Evolutionary conservation across 1,140 invertebrate species (phyloP), one percentile per base, ranked within the genome.

Genomic region (Cydia strobilella): DNA sequence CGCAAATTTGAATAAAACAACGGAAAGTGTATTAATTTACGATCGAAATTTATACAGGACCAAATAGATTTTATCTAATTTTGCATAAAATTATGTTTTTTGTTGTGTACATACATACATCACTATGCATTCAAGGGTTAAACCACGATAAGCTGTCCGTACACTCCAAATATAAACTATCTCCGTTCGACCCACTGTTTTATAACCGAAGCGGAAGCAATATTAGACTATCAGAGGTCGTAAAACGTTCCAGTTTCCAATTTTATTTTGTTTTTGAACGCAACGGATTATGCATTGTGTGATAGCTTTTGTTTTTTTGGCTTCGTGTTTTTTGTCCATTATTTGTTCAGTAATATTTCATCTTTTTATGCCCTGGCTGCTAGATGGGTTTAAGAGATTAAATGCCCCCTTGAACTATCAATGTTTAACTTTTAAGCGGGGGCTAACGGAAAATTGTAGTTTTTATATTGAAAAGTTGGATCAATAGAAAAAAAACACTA

Each of bases 221-320:
- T 18, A 54, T 3, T 18, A 54, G 15, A 54, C 51, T 54, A 54
- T 54, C 51, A 54, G 7, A 1, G 51, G 51, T 54, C 51, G n/a
- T 54, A 54, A 54, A 54, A 54, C 51, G n/a, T 18, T 54, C 51
- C n/a, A 54, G 10, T 54, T 54, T 20, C 51, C 15, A 54, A 54
- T 54, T 54, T 54, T 18, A 13, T 18, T 18, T 54, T 18, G 15
- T 18, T 18, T 54, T 54, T 18, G 4, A 54, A 54, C n/a, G 51
- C n/a, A 18, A 54, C n/a, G 51, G 51, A 18, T 54, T 18, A 54
- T 54, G 51, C 15, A 54, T 39, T 9, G 35, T 39, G 15, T 18
- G 51, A 18, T 18, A 54, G 51, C 51, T 1, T 54, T 51, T 51
- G 48, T 51, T 54, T 54, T 54, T 54, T 54, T n/a, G 51, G 51